Conservation (phyloP, 1,140 invertebrate species). For the Galleria mellonella region DNA sequence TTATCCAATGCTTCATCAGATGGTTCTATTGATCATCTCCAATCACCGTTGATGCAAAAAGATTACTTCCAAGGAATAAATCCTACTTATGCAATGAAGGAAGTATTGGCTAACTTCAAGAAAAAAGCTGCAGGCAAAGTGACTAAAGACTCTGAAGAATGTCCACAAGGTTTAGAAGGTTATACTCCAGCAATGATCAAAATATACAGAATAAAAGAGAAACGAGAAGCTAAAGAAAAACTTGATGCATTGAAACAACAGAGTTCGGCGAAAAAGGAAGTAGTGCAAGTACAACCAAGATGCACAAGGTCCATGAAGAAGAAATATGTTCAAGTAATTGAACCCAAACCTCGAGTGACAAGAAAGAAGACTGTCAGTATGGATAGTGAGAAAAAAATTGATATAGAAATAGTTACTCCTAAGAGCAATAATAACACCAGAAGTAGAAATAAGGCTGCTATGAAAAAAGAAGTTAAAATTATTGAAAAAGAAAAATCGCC, state of each 20-base stretch:
- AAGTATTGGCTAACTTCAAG: conserved; percentile 70
- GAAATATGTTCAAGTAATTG: conserved; percentile 10
- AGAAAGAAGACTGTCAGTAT: conserved; percentile 10
- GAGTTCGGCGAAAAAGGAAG: conserved; percentile 23
- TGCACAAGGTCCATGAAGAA: conserved; percentile 44
- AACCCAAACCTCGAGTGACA: conserved; percentile 8
- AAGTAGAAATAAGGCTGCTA: conserved; percentile 9
- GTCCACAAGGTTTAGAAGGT: conserved; percentile 46
- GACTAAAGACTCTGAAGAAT: conserved; percentile 42
- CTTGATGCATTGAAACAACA: conserved; percentile 42
- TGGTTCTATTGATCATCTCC: conserved; percentile 34
- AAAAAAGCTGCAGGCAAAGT: conserved; percentile 48
- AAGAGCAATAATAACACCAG: conserved; percentile 7
- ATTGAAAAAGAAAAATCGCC: conserved; percentile 11
- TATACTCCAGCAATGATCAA: conserved; percentile 75
- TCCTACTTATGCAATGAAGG: conserved; percentile 76
- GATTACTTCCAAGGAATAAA: conserved; percentile 68
- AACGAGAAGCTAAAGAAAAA: conserved; percentile 53
- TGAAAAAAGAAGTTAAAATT: conserved; percentile 14
- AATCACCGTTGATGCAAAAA: conserved; percentile 57
- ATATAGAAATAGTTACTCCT: conserved; percentile 2
- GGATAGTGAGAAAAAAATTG: conserved; percentile 8
- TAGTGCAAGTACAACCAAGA: conserved; percentile 14
- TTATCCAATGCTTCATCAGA: conserved; percentile 58
- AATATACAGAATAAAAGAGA: conserved; percentile 62